Evolutionary conservation across 1,140 invertebrate species (phyloP).

Genomic region (Macrostomum lignano): DNA sequence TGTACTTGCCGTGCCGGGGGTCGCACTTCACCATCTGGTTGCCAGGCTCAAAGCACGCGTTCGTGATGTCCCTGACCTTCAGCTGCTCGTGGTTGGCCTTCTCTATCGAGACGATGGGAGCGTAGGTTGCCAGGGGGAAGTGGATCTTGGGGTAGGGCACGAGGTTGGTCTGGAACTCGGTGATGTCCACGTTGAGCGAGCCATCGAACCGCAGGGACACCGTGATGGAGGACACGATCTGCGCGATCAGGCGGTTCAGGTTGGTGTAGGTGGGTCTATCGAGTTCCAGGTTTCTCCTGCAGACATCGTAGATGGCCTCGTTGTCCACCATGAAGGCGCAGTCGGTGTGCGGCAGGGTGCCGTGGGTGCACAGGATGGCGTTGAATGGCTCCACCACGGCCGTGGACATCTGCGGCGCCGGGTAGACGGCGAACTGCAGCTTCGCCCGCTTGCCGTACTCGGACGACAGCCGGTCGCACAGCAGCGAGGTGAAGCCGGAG

Average conservation of each 20-base stretch:
- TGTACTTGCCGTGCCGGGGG: constrained; percentile 60
- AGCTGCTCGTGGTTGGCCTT: constrained; percentile 55
- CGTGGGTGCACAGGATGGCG: constrained; percentile 32
- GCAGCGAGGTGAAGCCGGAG: constrained; percentile 51
- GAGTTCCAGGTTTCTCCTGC: constrained; percentile 14
- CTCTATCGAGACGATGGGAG: constrained; percentile 50
- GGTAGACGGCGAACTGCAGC: constrained; percentile 11
- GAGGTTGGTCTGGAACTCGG: constrained; percentile 31
- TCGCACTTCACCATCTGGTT: constrained; percentile 62
- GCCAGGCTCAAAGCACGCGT: constrained; percentile 47
- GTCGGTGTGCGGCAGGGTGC: constrained; percentile 34
- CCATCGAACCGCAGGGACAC: constrained; percentile 45
- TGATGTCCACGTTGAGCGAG: constrained; percentile 42
- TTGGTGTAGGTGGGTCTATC: constrained; percentile 15
- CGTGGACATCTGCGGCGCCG: constrained; percentile 7
- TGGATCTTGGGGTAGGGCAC: constrained; percentile 41
- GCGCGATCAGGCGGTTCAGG: constrained; percentile 21
- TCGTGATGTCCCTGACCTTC: constrained; percentile 41
- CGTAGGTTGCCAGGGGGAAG: constrained; percentile 31
- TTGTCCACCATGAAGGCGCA: constrained; percentile 38
- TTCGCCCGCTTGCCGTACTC: constrained; percentile 13
- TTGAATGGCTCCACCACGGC: constrained; percentile 33
- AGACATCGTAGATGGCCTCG: constrained; percentile 14
- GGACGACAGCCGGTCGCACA: constrained; percentile 54
- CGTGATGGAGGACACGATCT: constrained; percentile 35